phyloP scores from a whole-genome alignment of 2,888 invertebrate species.

The Hydraecia micacea region DNA sequence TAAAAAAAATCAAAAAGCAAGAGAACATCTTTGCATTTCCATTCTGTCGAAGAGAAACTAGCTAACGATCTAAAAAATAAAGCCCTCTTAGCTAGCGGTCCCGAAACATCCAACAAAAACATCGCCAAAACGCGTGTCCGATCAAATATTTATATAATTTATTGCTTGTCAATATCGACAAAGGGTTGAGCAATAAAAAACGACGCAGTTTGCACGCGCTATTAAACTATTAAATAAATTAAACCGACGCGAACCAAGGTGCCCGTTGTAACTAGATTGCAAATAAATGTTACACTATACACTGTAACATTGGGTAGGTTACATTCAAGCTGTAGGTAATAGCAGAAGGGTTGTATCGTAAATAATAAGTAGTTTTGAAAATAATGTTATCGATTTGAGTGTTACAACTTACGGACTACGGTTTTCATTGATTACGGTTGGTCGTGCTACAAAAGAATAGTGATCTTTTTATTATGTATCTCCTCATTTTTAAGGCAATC shows the following conservation, averaged over 20 bases:
- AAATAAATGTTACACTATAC: conserved; percentile 22
- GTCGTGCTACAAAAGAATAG: too few species aligned
- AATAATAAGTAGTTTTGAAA: too few species aligned
- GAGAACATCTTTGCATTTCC: not conserved
- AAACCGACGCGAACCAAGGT: conserved; percentile 61
- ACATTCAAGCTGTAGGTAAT: not conserved
- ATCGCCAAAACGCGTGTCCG: conserved; percentile 76
- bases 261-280: conserved; percentile 49
- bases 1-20: too few species aligned
- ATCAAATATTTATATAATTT: conserved; percentile 88
- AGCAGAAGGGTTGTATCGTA: not conserved
- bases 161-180: conserved; percentile 85
- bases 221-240: conserved; percentile 83
- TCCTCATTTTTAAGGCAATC: too few species aligned
- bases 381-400: too few species aligned
- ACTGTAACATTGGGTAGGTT: not conserved
- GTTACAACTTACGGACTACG: not conserved
- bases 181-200: conserved; percentile 84
- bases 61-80: not conserved
- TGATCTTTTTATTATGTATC: too few species aligned
- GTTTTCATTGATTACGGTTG: too few species aligned
- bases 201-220: conserved; percentile 78
- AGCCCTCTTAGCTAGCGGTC: not conserved
- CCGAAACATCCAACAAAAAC: conserved; percentile 21
- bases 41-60: not conserved